Conservation (phyloP, 2,113 vertebrate genomes). For the Dasyprocta punctata region DNA sequence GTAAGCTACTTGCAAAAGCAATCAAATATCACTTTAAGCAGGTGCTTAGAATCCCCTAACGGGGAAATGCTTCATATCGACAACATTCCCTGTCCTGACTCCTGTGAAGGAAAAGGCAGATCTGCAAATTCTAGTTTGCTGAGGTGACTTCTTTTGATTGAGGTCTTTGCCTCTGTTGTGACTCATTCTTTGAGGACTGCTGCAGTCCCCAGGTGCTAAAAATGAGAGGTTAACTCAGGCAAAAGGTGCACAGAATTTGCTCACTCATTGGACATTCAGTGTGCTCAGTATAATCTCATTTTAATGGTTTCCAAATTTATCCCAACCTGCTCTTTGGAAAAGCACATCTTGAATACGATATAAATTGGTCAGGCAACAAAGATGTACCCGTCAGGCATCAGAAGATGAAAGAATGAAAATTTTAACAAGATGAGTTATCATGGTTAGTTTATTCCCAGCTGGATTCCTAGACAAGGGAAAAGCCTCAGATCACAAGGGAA, state of each 20-base stretch:
- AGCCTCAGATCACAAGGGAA: neutral
- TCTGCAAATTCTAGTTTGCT: neutral
- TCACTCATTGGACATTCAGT: neutral
- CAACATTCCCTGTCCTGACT: neutral
- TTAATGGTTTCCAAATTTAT: conserved; percentile 58
- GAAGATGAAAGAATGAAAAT: neutral
- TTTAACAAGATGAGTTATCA: neutral
- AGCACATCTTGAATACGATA: conserved; percentile 31
- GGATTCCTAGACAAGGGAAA: neutral
- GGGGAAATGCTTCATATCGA: neutral
- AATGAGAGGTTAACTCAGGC: conserved; percentile 50
- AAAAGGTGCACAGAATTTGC: conserved; percentile 2
- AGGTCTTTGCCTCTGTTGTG: conserved; percentile 53
- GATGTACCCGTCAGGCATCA: neutral
- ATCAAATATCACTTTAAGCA: conserved; percentile 16
- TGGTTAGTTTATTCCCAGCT: neutral
- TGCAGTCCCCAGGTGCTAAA: neutral
- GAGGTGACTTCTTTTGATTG: conserved; percentile 48
- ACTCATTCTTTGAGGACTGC: neutral
- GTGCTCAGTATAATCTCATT: conserved; percentile 42
- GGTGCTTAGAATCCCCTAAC: neutral
- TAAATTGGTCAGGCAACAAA: conserved; percentile 35
- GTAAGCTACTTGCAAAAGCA: conserved; percentile 43
- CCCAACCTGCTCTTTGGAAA: conserved; percentile 56
- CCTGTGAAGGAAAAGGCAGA: neutral